Conservation (phyloP, 35 echinoderm and acorn worm species). For the Strongylocentrotus purpuratus region DNA sequence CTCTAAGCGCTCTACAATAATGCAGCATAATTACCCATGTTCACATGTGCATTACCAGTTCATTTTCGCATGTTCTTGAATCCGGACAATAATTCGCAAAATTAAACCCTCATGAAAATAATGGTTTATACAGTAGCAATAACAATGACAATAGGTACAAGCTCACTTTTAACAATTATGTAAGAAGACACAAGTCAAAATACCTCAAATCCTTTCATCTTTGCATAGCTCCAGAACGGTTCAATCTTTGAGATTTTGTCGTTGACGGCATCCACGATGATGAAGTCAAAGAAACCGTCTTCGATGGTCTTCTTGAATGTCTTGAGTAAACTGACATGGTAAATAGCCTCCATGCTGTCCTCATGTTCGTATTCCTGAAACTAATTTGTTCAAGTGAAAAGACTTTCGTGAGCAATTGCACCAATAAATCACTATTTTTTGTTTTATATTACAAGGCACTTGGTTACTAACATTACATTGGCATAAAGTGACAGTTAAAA, state of each 20-base stretch:
- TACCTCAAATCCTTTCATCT: conserved; percentile 94
- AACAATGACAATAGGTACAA: not conserved
- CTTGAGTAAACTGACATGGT: conserved; percentile 88
- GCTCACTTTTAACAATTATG: not conserved
- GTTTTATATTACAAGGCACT: no score
- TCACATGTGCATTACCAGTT: no score
- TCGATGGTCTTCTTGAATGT: conserved; percentile 98
- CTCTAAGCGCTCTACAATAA: no score
- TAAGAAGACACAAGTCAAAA: not conserved
- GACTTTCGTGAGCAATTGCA: not conserved
- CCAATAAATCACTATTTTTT: no score
- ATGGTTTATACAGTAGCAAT: not conserved
- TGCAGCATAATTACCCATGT: no score
- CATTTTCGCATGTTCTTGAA: no score
- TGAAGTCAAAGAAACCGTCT: conserved; percentile 96
- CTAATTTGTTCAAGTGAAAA: conserved; percentile 22
- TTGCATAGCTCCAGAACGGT: conserved; percentile 88
- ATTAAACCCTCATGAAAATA: not conserved
- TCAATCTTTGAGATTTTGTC: conserved; percentile 86
- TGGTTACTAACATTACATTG: no score
- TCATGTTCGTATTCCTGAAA: conserved; percentile 94
- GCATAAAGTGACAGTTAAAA: no score
- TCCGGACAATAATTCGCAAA: not conserved
- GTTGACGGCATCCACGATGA: conserved; percentile 96
- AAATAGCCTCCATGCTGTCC: conserved; percentile 86